Evolutionary conservation across 2,888 invertebrate genomes (phyloP), one percentile per base, ranked within the genome.

Genomic region (Drosophila borborema): DNA sequence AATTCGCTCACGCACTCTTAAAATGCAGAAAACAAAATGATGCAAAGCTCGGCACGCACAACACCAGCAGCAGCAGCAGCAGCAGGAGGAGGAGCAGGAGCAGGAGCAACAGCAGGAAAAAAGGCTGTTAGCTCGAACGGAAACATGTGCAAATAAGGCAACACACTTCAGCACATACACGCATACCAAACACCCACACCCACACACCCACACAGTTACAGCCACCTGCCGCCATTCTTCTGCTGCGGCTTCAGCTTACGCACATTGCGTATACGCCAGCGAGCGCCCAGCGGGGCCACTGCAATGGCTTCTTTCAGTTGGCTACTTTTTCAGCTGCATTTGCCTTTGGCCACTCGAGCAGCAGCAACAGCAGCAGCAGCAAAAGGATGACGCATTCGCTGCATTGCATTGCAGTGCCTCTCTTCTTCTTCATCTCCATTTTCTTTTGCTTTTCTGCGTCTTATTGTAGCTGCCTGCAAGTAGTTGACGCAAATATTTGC

Each of bases 401-500:
- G 36, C 48, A 49, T 12, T 20, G 36, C 53, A 23, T 34, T 23
- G 20, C 45, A 41, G 5, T 43, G 10, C 18, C 5, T 10, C 14
- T 12, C 18, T 36, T 4, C 23, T 36, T 14, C 51, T 34, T 14
- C 36, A 16, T 23, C 38, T 38, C 5, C 40, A 7, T 12, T 4
- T 34, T 14, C 36, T 20, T 38, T 38, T 54, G 4, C 40, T 12
- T 12, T 4, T 55, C 55, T 38, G 34, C 40, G 20, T 40, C 41
- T 43, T 31, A 23, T 40, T 41, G 43, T 34, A 46, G 31, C 41
- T 61, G 56, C 45, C 46, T 56, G 70, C 72, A 78, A 80, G 86
- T 86, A 86, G 91, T 86, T 90, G 66, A 60, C 62, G 80, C 86
- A 90, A 87, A 90, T 90, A 90, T 87, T 87, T 87, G 90, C 90